Evolutionary conservation across 64 coral and sea anemone species (phyloP).

Genomic region (Anthopleura sola): DNA sequence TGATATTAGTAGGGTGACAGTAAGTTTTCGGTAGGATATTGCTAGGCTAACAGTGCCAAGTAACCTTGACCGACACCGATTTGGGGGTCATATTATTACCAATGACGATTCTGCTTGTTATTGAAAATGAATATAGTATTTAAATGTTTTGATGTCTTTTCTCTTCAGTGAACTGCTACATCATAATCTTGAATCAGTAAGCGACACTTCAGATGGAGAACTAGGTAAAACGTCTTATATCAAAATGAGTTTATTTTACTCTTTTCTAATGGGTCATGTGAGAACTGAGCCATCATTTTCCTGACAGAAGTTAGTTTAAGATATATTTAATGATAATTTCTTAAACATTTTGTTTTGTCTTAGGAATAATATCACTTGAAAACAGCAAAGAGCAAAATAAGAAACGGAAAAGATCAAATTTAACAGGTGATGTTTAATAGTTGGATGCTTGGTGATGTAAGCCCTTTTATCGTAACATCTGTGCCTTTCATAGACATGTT

Average conservation of each 20-base stretch:
- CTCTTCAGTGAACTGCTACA: neutral
- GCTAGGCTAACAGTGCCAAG: no score
- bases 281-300: neutral
- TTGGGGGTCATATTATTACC: no score
- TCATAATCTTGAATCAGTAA: constrained; percentile 2
- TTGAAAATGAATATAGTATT: no score
- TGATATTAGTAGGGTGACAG: no score
- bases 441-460: no score
- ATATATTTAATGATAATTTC: no score
- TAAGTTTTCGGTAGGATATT: no score
- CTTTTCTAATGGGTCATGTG: neutral
- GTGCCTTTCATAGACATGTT: no score
- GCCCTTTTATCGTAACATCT: no score
- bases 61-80: no score
- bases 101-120: no score
- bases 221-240: neutral
- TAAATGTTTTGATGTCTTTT: neutral
- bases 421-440: neutral
- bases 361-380: neutral
- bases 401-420: neutral
- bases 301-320: neutral
- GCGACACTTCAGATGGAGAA: neutral
- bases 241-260: neutral
- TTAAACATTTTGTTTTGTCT: neutral
- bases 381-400: neutral